Percentiles rank a stretch among this genome's conserved stretches.
These are phyloP conservation scores for Leiothrix lutea DNA, from an alignment of 2,113 vertebrate species.

Conservation along the genomic window DNA sequence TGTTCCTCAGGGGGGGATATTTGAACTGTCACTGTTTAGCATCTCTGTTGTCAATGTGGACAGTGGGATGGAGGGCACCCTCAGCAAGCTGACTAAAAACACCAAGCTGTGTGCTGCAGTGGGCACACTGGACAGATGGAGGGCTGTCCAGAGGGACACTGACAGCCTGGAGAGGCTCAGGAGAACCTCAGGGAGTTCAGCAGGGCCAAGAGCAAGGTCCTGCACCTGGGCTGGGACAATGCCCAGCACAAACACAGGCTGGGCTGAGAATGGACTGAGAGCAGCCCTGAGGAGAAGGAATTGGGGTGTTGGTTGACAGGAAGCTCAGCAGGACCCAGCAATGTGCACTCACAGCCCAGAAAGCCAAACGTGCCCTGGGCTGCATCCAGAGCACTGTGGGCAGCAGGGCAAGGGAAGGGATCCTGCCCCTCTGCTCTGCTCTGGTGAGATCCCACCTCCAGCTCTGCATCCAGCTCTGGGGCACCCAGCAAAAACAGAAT, in stretches of 20 bases:
- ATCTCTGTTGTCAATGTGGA: not conserved
- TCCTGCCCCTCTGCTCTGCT: not conserved
- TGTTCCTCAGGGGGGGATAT: not conserved
- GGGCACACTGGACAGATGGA: too few relatives aligned
- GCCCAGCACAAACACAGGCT: not conserved
- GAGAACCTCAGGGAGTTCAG: not conserved
- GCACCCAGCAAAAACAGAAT: rapidly evolving
- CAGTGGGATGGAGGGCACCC: not conserved
- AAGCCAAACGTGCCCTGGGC: not conserved
- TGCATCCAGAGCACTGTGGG: not conserved
- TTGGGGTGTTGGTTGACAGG: not conserved
- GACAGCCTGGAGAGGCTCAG: not conserved
- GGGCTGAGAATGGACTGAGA: not conserved
- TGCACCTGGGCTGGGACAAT: not conserved
- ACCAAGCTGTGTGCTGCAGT: not conserved
- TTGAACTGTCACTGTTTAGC: not conserved
- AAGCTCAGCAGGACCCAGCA: not conserved
- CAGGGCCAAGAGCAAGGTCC: not conserved
- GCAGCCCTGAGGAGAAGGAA: not conserved
- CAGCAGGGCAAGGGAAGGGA: not conserved
- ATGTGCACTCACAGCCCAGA: not conserved
- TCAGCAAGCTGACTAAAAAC: not conserved
- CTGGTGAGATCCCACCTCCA: not conserved
- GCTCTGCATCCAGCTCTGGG: not conserved
- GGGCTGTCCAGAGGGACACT: not conserved